Base-by-base conservation (phyloP, 2,797 vertebrate genomes). In the Peromyscus aztecus region DNA sequence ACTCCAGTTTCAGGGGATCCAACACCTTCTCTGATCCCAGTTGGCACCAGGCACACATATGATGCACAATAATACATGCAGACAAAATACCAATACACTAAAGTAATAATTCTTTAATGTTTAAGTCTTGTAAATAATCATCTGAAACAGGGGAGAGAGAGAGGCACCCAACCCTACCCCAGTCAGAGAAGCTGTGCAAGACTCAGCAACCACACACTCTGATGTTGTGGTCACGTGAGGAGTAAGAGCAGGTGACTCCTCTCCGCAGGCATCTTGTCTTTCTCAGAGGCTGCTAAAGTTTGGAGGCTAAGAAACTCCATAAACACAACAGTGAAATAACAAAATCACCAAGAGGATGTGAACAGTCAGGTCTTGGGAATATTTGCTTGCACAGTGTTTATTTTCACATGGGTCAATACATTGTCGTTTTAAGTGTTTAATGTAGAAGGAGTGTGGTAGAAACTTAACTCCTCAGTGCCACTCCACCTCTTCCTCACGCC, bases 401-500 rank as follows among this genome's bases (percentile, higher is more conserved):
- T 85, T 89, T 84, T 88, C 46, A 88, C 89, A n/a, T 43, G 24
- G 93, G 34, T 52, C 57, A 91, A 92, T 10, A 75, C 6, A 1
- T 0, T 21, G 11, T 76, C 34, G 16, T 80, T 73, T 73, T 49
- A 77, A 84, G 81, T 34, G 46, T 40, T 59, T 37, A 46, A 46
- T 16, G 21, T 0, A 61, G 40, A 49, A 49, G 10, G 75, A 27
- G 3, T 1, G 21, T 4, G 16, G 34, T 14, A 75, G 80, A 29
- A 87, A 93, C 89, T 2, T 16, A 69, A 90, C 40, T 17, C 7
- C 34, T 52, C 65, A 17, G 40, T 1, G 4, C 61, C 6, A 5
- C 6, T 12, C 1, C 1, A 2, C 17, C 4, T 4, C 8, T 14
- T 4, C 7, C 19, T 0, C 75, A 29, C 0, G 3, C 1, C 6